Base-by-base conservation (phyloP, 2,797 vertebrate genomes). In the Sebastes paucispinis region DNA sequence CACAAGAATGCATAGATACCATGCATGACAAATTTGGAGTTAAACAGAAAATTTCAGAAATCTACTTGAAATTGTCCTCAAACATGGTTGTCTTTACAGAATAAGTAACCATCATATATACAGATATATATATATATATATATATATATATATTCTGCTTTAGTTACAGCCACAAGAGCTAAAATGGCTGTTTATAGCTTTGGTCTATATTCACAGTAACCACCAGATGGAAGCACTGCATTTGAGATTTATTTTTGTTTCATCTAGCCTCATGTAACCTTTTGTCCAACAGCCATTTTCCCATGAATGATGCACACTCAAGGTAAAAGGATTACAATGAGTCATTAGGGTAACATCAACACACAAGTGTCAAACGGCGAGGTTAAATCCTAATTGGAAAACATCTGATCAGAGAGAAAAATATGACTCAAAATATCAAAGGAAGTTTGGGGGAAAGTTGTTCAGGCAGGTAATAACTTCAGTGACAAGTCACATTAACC, bases 211-310 rank as follows among this genome's bases (percentile, higher is more conserved):
- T 77, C 22, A 47, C 27, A 76, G 12, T 25, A 31, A 79, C 81
- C 90, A 88, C 52, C 80, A 91, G 91, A 59, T 90, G 92, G 64
- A 86, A 88, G 78, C 52, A 79, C 68, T 83, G 39, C n/a, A 39
- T 52, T n/a, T 57, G 0, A 68, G 4, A 54, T 25, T 24, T 67
- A 5, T 39, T 3, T 22, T 67, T 14, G 11, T 27, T 43, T 54
- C 24, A 36, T 58, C 5, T 20, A 1, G 2, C 59, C 62, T 71
- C 6, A 3, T 64, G 16, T 71, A 55, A 82, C 31, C 34, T 65
- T 50, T 9, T 16, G 43, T 75, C 63, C n/a, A 24, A 16, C 11
- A 59, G 78, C 63, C 65, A 20, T 74, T 36, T 55, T 76, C 27
- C 24, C 8, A 4, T 22, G 20, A 52, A 60, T 68, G 55, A 77